phyloP scores from a whole-genome alignment of 2,888 invertebrate species.

The Blomia tropicalis region DNA sequence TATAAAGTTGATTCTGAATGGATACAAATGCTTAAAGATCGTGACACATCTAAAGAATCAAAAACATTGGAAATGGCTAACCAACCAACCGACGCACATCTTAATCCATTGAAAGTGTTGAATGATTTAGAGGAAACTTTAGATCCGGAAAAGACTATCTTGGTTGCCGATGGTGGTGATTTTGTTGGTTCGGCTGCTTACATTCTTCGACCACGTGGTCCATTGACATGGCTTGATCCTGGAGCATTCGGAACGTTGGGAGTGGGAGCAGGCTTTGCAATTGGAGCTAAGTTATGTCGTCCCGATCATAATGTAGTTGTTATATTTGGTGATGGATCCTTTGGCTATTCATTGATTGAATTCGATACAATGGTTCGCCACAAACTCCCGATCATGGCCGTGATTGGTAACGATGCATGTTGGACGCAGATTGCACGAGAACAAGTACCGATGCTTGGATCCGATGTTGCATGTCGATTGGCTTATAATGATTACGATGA shows the following conservation, averaged over 20 bases:
- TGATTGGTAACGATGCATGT: conserved; percentile 47
- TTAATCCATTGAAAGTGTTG: conserved; percentile 43
- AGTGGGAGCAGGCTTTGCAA: conserved; percentile 48
- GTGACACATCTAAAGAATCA: conserved; percentile 41
- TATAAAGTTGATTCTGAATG: conserved; percentile 36
- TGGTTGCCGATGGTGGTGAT: conserved; percentile 47
- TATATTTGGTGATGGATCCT: conserved; percentile 46
- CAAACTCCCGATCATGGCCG: conserved; percentile 41
- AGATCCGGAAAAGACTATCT: conserved; percentile 40
- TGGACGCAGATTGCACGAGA: conserved; percentile 48
- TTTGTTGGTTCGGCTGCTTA: conserved; percentile 47
- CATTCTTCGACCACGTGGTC: conserved; percentile 42
- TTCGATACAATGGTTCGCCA: conserved; percentile 45
- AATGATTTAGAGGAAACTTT: conserved; percentile 40
- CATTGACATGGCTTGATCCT: conserved; percentile 43
- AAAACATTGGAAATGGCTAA: conserved; percentile 37
- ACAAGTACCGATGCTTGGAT: conserved; percentile 43
- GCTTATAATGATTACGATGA: conserved; percentile 42
- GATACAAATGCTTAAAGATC: conserved; percentile 37
- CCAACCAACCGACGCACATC: conserved; percentile 36
- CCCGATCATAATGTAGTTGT: conserved; percentile 40
- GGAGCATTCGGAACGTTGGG: conserved; percentile 48
- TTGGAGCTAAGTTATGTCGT: conserved; percentile 44
- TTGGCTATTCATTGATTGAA: conserved; percentile 45
- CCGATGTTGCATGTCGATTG: conserved; percentile 42